Percentiles rank a stretch among this genome's conserved stretches.
Conservation (phyloP, 2,113 vertebrate genomes). For the Odocoileus hemionus region DNA sequence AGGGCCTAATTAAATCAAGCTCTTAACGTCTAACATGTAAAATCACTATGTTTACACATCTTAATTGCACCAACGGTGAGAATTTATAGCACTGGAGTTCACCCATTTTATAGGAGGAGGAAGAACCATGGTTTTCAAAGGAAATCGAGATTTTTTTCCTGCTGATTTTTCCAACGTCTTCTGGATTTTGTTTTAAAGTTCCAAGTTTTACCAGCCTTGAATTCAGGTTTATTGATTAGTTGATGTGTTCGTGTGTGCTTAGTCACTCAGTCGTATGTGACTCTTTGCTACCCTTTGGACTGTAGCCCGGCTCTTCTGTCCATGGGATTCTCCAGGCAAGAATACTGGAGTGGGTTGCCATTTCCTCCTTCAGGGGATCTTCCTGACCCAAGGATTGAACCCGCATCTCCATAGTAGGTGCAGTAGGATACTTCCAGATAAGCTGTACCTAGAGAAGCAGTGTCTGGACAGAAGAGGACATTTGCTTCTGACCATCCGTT, state of each 20-base stretch:
- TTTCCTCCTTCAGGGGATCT: not conserved
- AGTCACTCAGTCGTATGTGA: not conserved
- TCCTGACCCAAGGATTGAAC: not conserved
- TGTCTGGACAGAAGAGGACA: not conserved
- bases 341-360: not conserved
- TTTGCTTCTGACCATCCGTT: not conserved
- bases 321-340: not conserved
- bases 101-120: too few species aligned
- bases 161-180: not conserved
- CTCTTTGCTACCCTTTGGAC: not conserved
- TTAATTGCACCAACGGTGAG: accelerated
- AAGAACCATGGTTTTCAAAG: not conserved
- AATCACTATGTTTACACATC: accelerated
- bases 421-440: not conserved
- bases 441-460: not conserved
- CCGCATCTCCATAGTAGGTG: accelerated
- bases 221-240: not conserved
- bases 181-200: not conserved
- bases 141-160: not conserved
- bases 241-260: not conserved
- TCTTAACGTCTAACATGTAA: not conserved
- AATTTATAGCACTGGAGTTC: too few species aligned
- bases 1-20: not conserved
- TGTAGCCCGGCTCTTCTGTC: not conserved
- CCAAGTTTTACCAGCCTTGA: not conserved